Base-by-base conservation (phyloP, 1,140 invertebrate species). In the Heliconius congener region DNA sequence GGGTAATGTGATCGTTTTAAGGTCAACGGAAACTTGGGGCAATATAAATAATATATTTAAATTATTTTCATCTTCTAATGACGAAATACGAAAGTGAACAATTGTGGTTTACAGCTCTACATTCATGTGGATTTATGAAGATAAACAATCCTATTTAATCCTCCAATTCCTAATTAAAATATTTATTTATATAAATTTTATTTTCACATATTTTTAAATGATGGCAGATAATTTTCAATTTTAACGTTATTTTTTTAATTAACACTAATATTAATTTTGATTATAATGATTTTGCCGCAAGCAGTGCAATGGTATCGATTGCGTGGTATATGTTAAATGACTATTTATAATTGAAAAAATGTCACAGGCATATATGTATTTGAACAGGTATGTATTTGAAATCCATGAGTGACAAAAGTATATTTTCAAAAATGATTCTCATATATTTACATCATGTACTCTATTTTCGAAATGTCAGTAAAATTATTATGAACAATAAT, bases 231-330 rank as follows among this genome's bases (percentile, higher is more conserved):
- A 52, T 52, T 57, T 57, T 23, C 8, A 57, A 57, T 23, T 66
- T 46, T 16, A 1, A 13, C 3, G 2, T 60, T 0, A 78, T 75
- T 66, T 50, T 27, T 81, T 72, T 74, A 55, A 77, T 82, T 78
- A 76, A 79, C 42, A 80, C 39, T 70, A 76, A 82, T 81, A 78
- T 74, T 77, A 79, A 75, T 82, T 77, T 81, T 77, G 9, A 75
- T 66, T 84, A 57, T 6, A 73, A 78, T 78, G 76, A 27, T 78
- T 55, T 79, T 81, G 80, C 84, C 80, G 23, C 72, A 86, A 89
- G 85, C 84, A 84, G 88, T 90, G 89, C 86, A 85, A 82, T 87
- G 89, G 84, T 71, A 74, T 82, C 81, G 87, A 78, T 85, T 84
- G 85, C 84, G 85, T 90, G 88, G 37, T 66, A 66, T 66, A 30